Conservation (phyloP, 2,113 vertebrate species). For the Sialia sialis region DNA sequence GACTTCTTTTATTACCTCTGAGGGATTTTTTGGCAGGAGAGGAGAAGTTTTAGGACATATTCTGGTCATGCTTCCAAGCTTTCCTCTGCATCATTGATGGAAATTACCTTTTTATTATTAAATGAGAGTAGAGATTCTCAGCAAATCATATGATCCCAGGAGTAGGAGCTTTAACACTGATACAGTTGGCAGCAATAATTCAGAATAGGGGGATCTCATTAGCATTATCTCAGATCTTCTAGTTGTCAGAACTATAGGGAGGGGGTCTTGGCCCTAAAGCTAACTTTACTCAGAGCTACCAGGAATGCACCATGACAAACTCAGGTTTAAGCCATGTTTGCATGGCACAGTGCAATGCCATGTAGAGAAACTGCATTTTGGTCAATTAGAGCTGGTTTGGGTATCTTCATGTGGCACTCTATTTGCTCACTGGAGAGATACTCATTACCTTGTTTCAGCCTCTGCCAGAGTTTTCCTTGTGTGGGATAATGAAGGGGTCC, state of each 20-base stretch:
- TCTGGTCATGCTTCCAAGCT: conserved; percentile 63
- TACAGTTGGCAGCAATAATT: conserved; percentile 22
- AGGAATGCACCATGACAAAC: background rate
- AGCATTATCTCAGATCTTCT: background rate
- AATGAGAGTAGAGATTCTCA: conserved; percentile 51
- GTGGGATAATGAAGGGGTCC: conserved; percentile 12
- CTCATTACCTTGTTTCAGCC: conserved; percentile 41
- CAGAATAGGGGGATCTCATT: background rate
- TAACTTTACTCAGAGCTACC: background rate
- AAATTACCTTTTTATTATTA: conserved; percentile 67
- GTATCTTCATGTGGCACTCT: background rate
- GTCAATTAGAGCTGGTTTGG: background rate
- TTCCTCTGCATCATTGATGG: conserved; percentile 55
- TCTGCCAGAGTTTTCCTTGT: conserved; percentile 42
- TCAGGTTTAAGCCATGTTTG: background rate
- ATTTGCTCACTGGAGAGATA: conserved; percentile 25
- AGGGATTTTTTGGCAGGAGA: conserved; percentile 56
- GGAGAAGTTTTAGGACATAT: conserved; percentile 51
- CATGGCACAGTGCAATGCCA: background rate
- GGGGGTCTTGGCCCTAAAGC: background rate
- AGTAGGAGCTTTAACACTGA: conserved; percentile 24
- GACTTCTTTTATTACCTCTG: conserved; percentile 55
- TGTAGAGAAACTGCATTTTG: background rate
- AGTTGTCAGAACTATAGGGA: background rate
- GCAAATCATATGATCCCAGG: conserved; percentile 39